Percentiles rank a stretch among this genome's conserved stretches.
phyloP scores from a whole-genome alignment of 2,888 invertebrate species.

The Pseudoips prasinana region DNA sequence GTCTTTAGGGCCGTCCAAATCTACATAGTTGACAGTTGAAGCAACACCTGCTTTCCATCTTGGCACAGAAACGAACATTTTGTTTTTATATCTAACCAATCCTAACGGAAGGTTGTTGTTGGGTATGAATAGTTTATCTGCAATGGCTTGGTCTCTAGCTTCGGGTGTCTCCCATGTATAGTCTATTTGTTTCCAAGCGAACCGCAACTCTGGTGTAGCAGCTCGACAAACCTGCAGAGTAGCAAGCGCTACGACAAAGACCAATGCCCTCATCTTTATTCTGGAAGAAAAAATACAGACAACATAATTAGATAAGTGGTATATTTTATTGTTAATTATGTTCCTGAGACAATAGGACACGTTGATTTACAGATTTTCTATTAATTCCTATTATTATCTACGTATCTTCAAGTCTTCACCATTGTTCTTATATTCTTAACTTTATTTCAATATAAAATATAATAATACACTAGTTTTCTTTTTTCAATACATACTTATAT shows the following conservation, averaged over 20 bases:
- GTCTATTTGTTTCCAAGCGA: constrained; percentile 86
- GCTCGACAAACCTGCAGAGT: constrained; percentile 53
- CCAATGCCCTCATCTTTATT: constrained; percentile 49
- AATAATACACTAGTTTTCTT: too few relatives aligned
- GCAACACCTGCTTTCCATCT: constrained; percentile 88
- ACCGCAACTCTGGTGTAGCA: constrained; percentile 83
- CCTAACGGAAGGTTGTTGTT: constrained; percentile 87
- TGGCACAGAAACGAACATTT: constrained; percentile 86
- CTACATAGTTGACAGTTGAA: constrained; percentile 86
- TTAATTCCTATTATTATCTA: too few relatives aligned
- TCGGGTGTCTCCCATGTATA: constrained; percentile 85
- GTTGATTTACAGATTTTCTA: too few relatives aligned
- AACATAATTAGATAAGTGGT: too few relatives aligned
- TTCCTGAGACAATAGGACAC: too few relatives aligned
- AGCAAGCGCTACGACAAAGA: constrained; percentile 49
- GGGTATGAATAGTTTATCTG: constrained; percentile 81
- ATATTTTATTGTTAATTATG: too few relatives aligned
- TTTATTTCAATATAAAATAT: too few relatives aligned
- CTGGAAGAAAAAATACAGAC: constrained; percentile 37
- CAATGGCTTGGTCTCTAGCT: constrained; percentile 82
- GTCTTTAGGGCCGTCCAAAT: constrained; percentile 84
- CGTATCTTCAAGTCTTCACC: too few relatives aligned
- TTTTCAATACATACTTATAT: too few relatives aligned
- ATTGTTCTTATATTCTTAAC: too few relatives aligned
- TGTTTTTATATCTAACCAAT: constrained; percentile 86